These are phyloP conservation scores for Reticulitermes lucifugus DNA, from an alignment of 2,888 invertebrate species.

Conservation along the genomic window DNA sequence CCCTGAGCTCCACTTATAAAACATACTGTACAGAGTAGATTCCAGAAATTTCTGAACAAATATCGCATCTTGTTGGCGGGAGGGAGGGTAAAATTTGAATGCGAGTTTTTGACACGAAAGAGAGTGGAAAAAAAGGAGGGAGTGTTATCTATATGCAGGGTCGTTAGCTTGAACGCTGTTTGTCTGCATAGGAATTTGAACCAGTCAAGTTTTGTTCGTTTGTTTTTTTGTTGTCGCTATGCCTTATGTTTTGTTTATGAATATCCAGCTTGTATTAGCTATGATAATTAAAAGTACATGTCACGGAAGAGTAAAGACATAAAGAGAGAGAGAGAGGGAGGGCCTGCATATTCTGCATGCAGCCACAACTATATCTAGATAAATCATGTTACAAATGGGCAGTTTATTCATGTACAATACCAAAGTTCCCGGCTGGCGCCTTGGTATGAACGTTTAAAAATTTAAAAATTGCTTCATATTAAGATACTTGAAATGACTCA, in stretches of 20 bases:
- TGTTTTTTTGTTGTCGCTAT: neutral
- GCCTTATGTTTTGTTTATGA: neutral
- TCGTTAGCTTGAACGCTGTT: conserved; percentile 41
- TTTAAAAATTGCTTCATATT: no score
- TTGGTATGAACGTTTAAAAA: no score
- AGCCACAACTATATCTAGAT: neutral
- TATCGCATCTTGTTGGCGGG: neutral
- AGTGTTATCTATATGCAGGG: conserved; percentile 12
- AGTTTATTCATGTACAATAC: neutral
- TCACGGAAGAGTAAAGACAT: neutral
- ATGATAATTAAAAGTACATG: neutral
- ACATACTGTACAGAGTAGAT: neutral
- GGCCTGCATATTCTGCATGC: neutral
- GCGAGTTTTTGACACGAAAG: neutral
- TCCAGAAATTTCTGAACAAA: conserved; percentile 4
- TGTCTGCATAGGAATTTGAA: neutral
- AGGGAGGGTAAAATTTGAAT: neutral
- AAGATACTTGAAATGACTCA: no score
- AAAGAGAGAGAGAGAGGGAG: no score
- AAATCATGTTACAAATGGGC: neutral
- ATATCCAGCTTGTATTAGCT: neutral
- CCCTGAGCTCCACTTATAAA: neutral
- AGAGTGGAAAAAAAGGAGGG: neutral
- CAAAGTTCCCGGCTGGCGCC: no score
- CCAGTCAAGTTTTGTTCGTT: neutral